Evolutionary conservation across 2,888 invertebrate species (phyloP), one percentile per base, ranked within the genome.

Genomic region (Xestoiulus laeticollis): DNA sequence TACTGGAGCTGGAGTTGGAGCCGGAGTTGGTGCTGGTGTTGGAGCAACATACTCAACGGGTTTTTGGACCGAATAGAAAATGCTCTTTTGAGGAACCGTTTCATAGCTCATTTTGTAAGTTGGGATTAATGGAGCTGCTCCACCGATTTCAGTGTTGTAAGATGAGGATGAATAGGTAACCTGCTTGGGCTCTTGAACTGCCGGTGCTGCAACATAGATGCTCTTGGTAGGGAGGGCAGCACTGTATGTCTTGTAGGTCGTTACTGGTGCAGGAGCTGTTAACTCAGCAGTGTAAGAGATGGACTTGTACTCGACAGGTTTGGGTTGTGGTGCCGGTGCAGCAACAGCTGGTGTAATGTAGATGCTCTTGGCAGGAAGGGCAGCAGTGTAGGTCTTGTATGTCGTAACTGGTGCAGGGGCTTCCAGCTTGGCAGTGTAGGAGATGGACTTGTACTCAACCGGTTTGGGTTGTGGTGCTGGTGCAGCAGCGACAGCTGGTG

Each of bases 1-100:
- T n/a, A n/a, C n/a, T n/a, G 68, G 59, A 16, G n/a, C 59, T 19
- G 87, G 78, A n/a, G 87, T 78, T 43, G 86, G 86, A 14, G 86
- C 30, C 19, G 87, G 30, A n/a, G 38, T 30, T 4, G 87, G 68
- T 32, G 68, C 19, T 16, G 87, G 82, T 19, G 48, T 12, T 22
- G 44, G 43, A 6, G 19, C 26, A 1, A 1, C 10, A 19, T 44
- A 30, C 26, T 68, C 68, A 22, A 68, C 0, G 68, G 68, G 68
- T 22, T 68, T 68, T 6, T 22, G 38, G 85, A 32, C 85, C 1
- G 85, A 22, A 12, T 43, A 43, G 85, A 43, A 32, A 3, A 38
- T 38, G 85, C 68, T 68, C 68, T 68, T 78, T 30, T 78, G 78
- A 26, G 78, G 78, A 2, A 78, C 78, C 14, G 30, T 78, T 78